Evolutionary conservation across 1,140 invertebrate species (phyloP).

Genomic region (Cotesia glomerata): DNA sequence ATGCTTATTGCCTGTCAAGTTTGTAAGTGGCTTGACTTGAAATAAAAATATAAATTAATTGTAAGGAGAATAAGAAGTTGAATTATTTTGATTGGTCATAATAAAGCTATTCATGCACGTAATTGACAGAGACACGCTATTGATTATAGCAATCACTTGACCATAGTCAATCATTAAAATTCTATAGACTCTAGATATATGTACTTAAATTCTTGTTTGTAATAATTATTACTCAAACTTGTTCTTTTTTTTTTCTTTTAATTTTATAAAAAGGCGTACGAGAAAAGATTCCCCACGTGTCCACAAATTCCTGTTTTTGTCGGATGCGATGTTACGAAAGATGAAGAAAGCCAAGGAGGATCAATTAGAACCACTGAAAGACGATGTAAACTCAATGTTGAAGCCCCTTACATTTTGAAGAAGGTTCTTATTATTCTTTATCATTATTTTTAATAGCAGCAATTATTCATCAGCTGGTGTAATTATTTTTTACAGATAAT

Average conservation of each 20-base stretch:
- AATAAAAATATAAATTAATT: too few relatives aligned
- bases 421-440: constrained; percentile 69
- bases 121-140: not conserved
- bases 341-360: constrained; percentile 80
- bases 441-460: not conserved
- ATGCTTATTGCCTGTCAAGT: too few relatives aligned
- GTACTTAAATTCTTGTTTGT: not conserved
- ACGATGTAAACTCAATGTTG: constrained; percentile 90
- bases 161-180: not conserved
- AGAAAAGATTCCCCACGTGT: constrained; percentile 91
- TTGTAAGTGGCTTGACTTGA: too few relatives aligned
- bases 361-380: constrained; percentile 84
- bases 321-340: constrained; percentile 84
- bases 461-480: too few relatives aligned
- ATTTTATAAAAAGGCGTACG: constrained; percentile 77
- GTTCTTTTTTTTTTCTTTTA: constrained; percentile 19
- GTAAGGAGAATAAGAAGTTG: too few relatives aligned
- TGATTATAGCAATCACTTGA: not conserved
- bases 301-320: constrained; percentile 95
- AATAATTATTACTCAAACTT: constrained; percentile 6
- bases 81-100: not conserved
- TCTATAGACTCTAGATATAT: not conserved
- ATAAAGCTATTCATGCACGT: not conserved
- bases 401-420: constrained; percentile 94
- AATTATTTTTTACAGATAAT: constrained; percentile 76